Evolutionary conservation across 2,113 vertebrate genomes (phyloP).

Genomic region (Oncorhynchus masou): DNA sequence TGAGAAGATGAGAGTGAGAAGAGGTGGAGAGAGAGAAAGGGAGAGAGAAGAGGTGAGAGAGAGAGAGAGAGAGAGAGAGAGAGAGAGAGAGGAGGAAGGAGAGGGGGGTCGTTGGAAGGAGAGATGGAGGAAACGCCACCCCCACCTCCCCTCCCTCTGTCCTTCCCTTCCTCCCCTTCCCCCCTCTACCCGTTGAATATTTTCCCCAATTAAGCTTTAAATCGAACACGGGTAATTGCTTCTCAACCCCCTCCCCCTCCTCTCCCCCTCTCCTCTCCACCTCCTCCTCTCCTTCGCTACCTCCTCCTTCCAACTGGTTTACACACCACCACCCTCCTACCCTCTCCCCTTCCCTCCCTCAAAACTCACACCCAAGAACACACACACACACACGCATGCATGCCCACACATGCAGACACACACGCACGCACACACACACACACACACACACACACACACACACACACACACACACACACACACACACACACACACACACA

Average conservation of each 20-base stretch:
- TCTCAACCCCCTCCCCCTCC: not conserved
- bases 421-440: no score
- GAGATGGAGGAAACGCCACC: not conserved
- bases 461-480: no score
- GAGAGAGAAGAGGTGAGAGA: not conserved
- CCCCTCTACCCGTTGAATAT: not conserved
- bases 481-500: no score
- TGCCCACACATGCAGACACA: no score
- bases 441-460: not conserved
- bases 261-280: not conserved
- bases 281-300: not conserved
- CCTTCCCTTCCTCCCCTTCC: not conserved
- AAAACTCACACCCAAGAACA: not conserved
- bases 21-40: no score
- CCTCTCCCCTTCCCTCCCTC: not conserved
- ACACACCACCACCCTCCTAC: not conserved
- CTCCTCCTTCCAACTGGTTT: not conserved
- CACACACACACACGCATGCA: not conserved
- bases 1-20: not conserved
- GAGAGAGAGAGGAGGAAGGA: not conserved
- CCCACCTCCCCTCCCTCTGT: not conserved
- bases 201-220: conserved; percentile 1
- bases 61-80: not conserved
- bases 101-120: not conserved
- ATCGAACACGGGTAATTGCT: not conserved